Evolutionary conservation across 1,140 invertebrate species (phyloP).

Genomic region (Trissolcus basalis): DNA sequence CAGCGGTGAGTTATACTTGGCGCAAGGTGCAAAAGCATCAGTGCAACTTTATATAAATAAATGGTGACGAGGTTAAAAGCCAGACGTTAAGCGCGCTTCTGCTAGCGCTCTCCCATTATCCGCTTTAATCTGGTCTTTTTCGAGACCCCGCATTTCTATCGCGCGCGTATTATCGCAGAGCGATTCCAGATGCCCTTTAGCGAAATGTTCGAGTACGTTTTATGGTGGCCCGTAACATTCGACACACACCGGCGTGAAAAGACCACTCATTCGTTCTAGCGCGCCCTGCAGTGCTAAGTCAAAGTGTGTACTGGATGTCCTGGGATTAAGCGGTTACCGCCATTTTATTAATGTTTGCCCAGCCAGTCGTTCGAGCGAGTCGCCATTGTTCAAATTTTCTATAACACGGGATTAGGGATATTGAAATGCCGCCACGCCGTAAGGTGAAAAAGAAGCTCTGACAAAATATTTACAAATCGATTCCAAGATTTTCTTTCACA

Average conservation of each 20-base stretch:
- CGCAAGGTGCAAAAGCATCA: slow-evolving; percentile 42
- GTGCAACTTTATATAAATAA: slow-evolving; percentile 60
- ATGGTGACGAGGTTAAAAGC: slow-evolving; percentile 57
- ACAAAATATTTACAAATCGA: background rate
- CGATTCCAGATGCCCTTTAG: slow-evolving; percentile 52
- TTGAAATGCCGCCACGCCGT: slow-evolving; percentile 3
- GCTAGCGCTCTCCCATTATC: slow-evolving; percentile 42
- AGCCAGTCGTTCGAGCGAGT: slow-evolving; percentile 1
- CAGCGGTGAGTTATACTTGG: slow-evolving; percentile 52
- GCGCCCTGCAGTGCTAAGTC: slow-evolving; percentile 20
- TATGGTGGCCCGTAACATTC: slow-evolving; percentile 63
- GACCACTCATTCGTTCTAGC: slow-evolving; percentile 35
- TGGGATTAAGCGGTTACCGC: slow-evolving; percentile 12
- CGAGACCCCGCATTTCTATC: slow-evolving; percentile 45
- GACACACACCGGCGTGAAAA: slow-evolving; percentile 58
- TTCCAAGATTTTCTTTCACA: background rate
- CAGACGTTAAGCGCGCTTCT: slow-evolving; percentile 45
- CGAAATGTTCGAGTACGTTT: slow-evolving; percentile 61
- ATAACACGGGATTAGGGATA: slow-evolving; percentile 8
- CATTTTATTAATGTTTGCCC: slow-evolving; percentile 14
- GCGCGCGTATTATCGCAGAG: slow-evolving; percentile 45
- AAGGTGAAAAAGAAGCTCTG: background rate
- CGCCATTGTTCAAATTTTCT: slow-evolving; percentile 11
- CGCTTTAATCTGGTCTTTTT: slow-evolving; percentile 54
- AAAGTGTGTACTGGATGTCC: slow-evolving; percentile 13